Conservation (phyloP, 2,888 invertebrate genomes). For the Clusia tigrina region DNA sequence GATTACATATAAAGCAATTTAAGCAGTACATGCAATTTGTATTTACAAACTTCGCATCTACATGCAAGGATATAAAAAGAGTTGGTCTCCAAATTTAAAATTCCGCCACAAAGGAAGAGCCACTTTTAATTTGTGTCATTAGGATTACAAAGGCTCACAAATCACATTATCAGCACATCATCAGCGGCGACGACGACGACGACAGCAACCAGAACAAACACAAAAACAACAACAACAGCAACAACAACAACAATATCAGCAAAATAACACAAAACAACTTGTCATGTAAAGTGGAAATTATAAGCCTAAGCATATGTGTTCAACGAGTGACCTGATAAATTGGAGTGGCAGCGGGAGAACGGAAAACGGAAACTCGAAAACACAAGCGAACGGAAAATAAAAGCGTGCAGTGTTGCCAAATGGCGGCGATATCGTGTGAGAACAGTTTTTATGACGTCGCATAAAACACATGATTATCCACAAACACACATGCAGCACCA, state of each 20-base stretch:
- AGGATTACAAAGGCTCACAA: background rate
- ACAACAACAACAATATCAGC: background rate
- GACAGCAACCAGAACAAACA: background rate
- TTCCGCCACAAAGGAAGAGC: background rate
- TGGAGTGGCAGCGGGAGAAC: conserved; percentile 12
- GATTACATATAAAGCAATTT: too few relatives aligned
- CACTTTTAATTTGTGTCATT: background rate
- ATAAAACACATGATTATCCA: conserved; percentile 4
- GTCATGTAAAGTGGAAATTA: conserved; percentile 32
- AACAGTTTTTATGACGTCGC: conserved; percentile 1
- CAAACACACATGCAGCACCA: background rate
- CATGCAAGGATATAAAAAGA: too few relatives aligned
- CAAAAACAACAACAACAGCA: conserved; percentile 12
- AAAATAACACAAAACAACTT: too few relatives aligned
- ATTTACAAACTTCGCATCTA: too few relatives aligned
- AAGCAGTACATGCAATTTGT: too few relatives aligned
- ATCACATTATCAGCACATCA: background rate
- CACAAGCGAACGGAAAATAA: background rate
- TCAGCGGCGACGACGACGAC: background rate
- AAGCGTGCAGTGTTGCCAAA: conserved; percentile 1
- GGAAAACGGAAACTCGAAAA: background rate
- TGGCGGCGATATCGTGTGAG: background rate
- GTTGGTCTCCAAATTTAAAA: background rate
- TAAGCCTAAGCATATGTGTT: conserved; percentile 24
- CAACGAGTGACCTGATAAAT: conserved; percentile 30